Base-by-base conservation (phyloP, 2,113 vertebrate species). In the Electrona antarctica region DNA sequence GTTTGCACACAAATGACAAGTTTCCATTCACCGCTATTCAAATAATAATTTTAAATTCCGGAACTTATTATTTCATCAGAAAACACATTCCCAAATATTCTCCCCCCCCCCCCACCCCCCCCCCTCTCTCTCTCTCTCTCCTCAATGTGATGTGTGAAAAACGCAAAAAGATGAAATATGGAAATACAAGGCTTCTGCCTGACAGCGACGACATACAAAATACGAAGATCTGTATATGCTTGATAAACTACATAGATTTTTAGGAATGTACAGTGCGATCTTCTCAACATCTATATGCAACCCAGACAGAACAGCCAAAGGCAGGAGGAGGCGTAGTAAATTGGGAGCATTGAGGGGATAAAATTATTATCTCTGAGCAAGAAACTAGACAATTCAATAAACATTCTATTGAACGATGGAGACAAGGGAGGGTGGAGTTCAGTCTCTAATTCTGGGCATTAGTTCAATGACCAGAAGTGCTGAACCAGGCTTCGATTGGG, bases 401-500 rank as follows among this genome's bases (percentile, higher is more conserved):
- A 84, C 66, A 21, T 78, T 21, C 78, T 82, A 88, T 85, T 73
- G 78, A 89, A 88, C 75, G 82, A 86, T 82, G 83, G 77, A 83
- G 77, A 86, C 82, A 72, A 76, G 55, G 0, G 70, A 73, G 78
- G 66, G 72, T 52, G 58, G 64, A 64, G 73, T 75, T 74, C 75
- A 66, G 65, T 74, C 69, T 41, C 48, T 85, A 87, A 88, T 86
- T 84, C 84, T 74, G 76, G 78, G 71, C 80, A 88, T 87, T 89
- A 86, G 79, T 85, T 90, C 84, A 88, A 88, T 90, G 77, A 88
- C 81, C 78, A 85, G 75, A 83, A 87, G 85, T 71, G 88, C 89
- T 86, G 88, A 90, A 83, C 67, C 84, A 80, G 75, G 46, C 63
- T 77, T 79, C 3, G 49, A 78, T 47, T 84, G 65, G 71, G 60